A percentile compares a stretch with the other conserved stretches of the same genome.
Conservation (phyloP, 2,797 vertebrate species). For the Smutsia temminckii region DNA sequence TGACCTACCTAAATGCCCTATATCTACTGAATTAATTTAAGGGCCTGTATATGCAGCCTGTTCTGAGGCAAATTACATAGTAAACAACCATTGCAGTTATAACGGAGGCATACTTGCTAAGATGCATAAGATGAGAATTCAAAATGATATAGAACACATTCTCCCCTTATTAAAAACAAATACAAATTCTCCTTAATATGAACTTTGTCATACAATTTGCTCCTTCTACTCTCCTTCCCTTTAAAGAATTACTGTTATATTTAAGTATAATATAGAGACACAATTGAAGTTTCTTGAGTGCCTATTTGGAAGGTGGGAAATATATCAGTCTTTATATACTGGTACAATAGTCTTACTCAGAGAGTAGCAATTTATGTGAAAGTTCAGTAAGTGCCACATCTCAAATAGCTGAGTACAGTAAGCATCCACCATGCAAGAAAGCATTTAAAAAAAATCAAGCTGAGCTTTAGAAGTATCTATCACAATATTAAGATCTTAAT, state of each 20-base stretch:
- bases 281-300: background rate
- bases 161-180: slow-evolving; percentile 40
- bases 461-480: slow-evolving; percentile 51
- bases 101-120: background rate
- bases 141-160: slow-evolving; percentile 1
- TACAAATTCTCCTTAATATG: background rate
- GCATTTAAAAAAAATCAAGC: slow-evolving; percentile 52
- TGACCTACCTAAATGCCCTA: slow-evolving; percentile 38
- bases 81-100: background rate
- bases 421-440: slow-evolving; percentile 41
- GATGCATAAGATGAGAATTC: slow-evolving; percentile 14
- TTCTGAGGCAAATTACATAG: slow-evolving; percentile 24
- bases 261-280: slow-evolving; percentile 43
- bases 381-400: slow-evolving; percentile 54
- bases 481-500: slow-evolving; percentile 41
- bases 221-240: background rate
- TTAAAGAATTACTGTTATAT: slow-evolving; percentile 19
- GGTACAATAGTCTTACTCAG: slow-evolving; percentile 42
- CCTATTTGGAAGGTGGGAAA: slow-evolving; percentile 41
- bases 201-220: background rate
- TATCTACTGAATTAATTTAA: slow-evolving; percentile 52
- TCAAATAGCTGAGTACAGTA: slow-evolving; percentile 53
- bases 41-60: background rate
- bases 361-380: slow-evolving; percentile 59
- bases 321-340: slow-evolving; percentile 23